Conservation (phyloP, 92 coral and sea anemone genomes). For the Nematostella vectensis region DNA sequence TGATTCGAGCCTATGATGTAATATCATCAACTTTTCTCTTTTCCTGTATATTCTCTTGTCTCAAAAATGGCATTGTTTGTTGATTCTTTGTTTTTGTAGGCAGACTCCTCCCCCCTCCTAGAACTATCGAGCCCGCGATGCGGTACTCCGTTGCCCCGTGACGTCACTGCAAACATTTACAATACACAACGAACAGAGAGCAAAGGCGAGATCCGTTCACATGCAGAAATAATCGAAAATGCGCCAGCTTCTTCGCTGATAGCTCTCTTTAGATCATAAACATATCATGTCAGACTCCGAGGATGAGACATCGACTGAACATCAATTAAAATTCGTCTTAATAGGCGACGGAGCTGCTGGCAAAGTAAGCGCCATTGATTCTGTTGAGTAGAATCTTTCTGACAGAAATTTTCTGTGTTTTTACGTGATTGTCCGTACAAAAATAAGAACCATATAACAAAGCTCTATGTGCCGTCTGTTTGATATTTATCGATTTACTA, state of each 20-base stretch:
- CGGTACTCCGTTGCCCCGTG: slow-evolving; percentile 59
- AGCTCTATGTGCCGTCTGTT: not conserved
- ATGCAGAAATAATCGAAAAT: slow-evolving; percentile 5
- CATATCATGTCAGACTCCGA: slow-evolving; percentile 84
- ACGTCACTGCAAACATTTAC: slow-evolving; percentile 77
- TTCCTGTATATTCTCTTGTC: no score
- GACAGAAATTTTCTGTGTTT: no score
- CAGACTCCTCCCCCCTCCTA: no score
- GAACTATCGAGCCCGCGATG: slow-evolving; percentile 84
- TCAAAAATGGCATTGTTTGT: no score
- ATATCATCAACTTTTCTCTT: no score
- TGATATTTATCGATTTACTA: no score
- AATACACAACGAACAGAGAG: not conserved
- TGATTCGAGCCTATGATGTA: no score
- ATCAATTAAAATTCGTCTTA: slow-evolving; percentile 89
- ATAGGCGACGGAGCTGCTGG: slow-evolving; percentile 98
- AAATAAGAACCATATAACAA: no score
- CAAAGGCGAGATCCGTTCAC: not conserved
- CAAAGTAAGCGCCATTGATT: slow-evolving; percentile 38
- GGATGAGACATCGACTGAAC: slow-evolving; percentile 83
- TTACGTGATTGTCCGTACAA: no score
- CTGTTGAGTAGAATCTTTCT: not conserved
- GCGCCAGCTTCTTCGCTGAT: slow-evolving; percentile 11
- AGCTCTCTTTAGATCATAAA: not conserved
- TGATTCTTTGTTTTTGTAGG: no score